These are phyloP conservation scores for Dipus sagitta DNA, from an alignment of 2,797 vertebrate genomes.

Conservation along the genomic window DNA sequence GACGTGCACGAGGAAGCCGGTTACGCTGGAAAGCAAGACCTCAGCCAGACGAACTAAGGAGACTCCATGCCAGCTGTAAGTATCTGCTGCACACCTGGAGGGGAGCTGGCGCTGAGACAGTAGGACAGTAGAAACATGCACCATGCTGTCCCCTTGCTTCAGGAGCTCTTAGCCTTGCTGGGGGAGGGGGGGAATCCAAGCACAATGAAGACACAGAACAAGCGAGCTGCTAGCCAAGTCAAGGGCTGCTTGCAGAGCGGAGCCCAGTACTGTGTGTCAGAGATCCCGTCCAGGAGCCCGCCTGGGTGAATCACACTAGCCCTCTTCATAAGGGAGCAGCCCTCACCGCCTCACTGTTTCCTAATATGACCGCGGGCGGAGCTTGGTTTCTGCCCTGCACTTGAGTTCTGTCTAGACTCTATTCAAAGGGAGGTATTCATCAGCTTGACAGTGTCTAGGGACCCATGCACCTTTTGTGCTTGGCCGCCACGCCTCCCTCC, in stretches of 20 bases:
- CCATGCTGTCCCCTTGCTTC: not conserved
- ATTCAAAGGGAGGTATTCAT: constrained; percentile 63
- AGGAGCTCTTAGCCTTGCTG: not conserved
- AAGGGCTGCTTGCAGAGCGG: not conserved
- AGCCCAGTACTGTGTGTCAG: not conserved
- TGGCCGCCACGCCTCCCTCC: not conserved
- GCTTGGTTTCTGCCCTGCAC: not conserved
- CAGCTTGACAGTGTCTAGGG: not conserved
- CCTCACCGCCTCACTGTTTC: not conserved
- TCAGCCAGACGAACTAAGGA: not conserved
- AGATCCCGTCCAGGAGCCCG: constrained; percentile 34
- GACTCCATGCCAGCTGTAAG: not conserved
- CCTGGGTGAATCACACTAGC: not conserved
- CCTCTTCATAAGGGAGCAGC: constrained; percentile 42
- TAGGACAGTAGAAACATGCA: constrained; percentile 1
- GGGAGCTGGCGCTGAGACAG: not conserved
- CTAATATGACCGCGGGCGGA: constrained; percentile 51
- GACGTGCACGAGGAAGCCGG: not conserved
- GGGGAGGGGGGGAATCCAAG: not conserved
- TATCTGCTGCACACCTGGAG: not conserved
- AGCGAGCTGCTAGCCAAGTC: not conserved
- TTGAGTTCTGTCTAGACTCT: not conserved
- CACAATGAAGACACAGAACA: not conserved
- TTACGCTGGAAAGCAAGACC: not conserved
- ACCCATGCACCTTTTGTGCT: not conserved